Base-by-base conservation (phyloP, 2,797 vertebrate genomes). In the Zalophus californianus region DNA sequence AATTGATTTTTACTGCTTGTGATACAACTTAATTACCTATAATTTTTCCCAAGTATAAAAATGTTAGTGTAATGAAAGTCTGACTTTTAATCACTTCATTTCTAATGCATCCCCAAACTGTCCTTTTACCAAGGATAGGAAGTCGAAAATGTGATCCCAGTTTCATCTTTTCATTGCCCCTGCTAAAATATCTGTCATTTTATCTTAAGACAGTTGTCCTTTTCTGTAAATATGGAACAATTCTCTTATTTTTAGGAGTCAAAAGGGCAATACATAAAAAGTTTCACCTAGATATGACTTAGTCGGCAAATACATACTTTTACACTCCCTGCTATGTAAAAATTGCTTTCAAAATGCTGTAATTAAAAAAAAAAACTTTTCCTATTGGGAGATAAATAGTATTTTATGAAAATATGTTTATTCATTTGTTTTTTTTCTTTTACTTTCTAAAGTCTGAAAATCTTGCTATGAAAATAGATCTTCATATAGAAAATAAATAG, bases 41-140 rank as follows among this genome's bases (percentile, higher is more conserved):
- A 78, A 52, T 48, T 93, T 94, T 96, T 90, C 41, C 86, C 60
- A 85, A 66, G 1, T 75, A 87, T 80, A 91, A 86, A 94, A 91
- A 70, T 94, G 9, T 78, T 94, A 78, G 75, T 21, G 1, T 50
- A 94, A 90, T 52, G 4, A 91, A 18, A 64, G n/a, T 84, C 21
- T 66, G 14, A 48, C 38, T 73, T 91, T 68, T 80, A 85, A 96
- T 82, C 25, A 85, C 29, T 72, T 90, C 35, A 60, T 84, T 84
- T 94, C 11, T 62, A 73, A 91, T 52, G 1, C 12, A 83, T 68
- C 16, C n/a, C 3, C 1, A 93, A 88, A 44, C 44, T 91, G 23
- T 83, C 29, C 32, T 89, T 10, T 16, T 41, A 12, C 3, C 21
- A 56, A 60, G 16, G 23, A 48, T 16, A 73, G 5, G 2, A 86